Base-by-base conservation (phyloP, 1,140 invertebrate species). In the Eumeta japonica region DNA sequence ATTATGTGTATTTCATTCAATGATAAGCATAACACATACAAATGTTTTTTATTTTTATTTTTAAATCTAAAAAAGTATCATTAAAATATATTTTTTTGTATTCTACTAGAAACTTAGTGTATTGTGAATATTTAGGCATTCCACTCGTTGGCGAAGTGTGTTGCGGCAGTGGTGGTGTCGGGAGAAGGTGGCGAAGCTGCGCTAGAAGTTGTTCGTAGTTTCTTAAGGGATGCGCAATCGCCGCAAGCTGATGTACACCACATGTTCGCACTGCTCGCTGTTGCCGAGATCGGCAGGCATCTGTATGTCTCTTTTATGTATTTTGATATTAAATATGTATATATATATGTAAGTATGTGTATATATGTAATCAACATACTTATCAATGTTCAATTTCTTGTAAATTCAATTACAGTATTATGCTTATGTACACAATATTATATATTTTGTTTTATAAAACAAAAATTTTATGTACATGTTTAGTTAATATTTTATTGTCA, bases 91-190 rank as follows among this genome's bases (percentile, higher is more conserved):
- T 24, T 7, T 24, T 24, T 7, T n/a, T 7, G 7, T 24, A 24
- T 24, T 7, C 20, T 24, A 24, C n/a, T 7, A 24, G n/a, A 24
- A 24, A 7, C 20, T 24, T 7, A 24, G 7, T 24, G 20, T 24
- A 7, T 24, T 24, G n/a, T 27, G 16, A 4, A 19, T 32, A 16
- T 18, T 38, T 82, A 91, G 80, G 92, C 90, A 15, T 93, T 88
- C 68, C 89, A 92, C 68, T 94, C 90, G 4, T 82, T 97, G 42
- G 94, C 94, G 1, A 96, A 97, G 70, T 97, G 93, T 74, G 91
- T 97, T 27, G 93, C 94, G 7, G 92, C 93, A 0, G 80, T 97
- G 16, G 92, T 92, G 7, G 83, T 93, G 17, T 87, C 82, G 50
- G 87, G 81, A 7, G 62, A 77, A 81, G 7, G 72, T 78, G 36